Evolutionary conservation across 1,140 invertebrate genomes (phyloP).

Genomic region (Ceratina calcarata): DNA sequence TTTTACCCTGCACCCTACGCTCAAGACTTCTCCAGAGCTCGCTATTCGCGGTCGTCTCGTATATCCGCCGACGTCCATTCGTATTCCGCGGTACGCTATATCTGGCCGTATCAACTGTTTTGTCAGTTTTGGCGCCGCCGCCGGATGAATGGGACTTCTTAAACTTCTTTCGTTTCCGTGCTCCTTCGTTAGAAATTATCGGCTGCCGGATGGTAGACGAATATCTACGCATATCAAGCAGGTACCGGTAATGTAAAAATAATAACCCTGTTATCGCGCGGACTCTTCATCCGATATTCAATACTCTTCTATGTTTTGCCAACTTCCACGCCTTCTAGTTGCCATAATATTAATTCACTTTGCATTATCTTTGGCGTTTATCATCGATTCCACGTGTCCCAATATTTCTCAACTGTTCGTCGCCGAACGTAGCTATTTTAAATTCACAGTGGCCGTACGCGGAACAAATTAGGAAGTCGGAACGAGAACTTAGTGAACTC

Average conservation of each 20-base stretch:
- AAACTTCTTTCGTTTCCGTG: constrained; percentile 64
- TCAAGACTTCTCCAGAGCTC: constrained; percentile 56
- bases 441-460: background rate
- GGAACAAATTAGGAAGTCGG: background rate
- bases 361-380: background rate
- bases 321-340: background rate
- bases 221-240: constrained; percentile 8
- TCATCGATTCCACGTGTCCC: background rate
- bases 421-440: background rate
- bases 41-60: constrained; percentile 54
- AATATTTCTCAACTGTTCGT: no score
- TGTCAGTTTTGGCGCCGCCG: constrained; percentile 74
- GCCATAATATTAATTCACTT: background rate
- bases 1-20: constrained; percentile 33
- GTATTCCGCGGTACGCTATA: constrained; percentile 72
- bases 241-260: constrained; percentile 59
- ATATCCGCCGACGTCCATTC: constrained; percentile 71
- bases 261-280: constrained; percentile 47
- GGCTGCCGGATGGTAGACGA: constrained; percentile 4
- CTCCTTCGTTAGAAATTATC: constrained; percentile 74
- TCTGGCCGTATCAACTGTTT: constrained; percentile 79
- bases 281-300: background rate
- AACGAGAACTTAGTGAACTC: background rate
- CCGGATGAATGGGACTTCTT: constrained; percentile 77
- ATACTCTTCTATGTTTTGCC: background rate